Evolutionary conservation across 2,888 invertebrate species (phyloP), one percentile per base, ranked within the genome.

Genomic region (Scaptomyza caliginosa): DNA sequence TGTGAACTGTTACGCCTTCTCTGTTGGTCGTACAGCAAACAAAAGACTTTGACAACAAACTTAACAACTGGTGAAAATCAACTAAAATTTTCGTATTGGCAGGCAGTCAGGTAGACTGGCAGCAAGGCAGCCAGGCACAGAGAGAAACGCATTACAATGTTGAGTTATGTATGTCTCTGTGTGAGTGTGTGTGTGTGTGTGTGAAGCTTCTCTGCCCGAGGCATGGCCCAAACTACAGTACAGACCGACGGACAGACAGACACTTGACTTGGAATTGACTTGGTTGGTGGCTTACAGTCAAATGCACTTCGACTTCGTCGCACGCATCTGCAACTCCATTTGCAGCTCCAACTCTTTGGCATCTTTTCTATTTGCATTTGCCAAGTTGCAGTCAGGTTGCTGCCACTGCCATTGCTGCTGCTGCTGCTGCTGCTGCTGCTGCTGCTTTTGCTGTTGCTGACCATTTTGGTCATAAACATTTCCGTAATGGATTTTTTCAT

Each of bases 401-500:
- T 28, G 28, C 17, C 48, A n/a, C 48, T 56, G 57, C 32, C 36
- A 46, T 28, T 34, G 34, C 46, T 24, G 42, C 57, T 55, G 50
- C 48, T 56, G 57, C 32, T 40, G 49, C 32, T 34, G 34, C 46
- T 24, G 42, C 57, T 55, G 50, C 30, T 46, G 36, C 26, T 60
- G 63, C 62, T 48, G 58, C 46, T 45, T 42, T 34, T 23, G 62
- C 46, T 45, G 48, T 49, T 48, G 74, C 75, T 84, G 85, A 83
- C 85, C 84, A 83, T 85, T 85, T 85, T 88, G 85, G 85, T 81
- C 85, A 85, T 85, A 85, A 85, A 85, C 85, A 85, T 85, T 86
- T 88, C 86, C 85, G 85, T 85, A 88, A 88, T 85, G 85, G 88
- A 88, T 85, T 86, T 85, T 85, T 77, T 86, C 84, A 84, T 86